A percentile compares a stretch with the other conserved stretches of the same genome.
Conservation (phyloP, 1,140 invertebrate genomes). For the Plutomurus gul region DNA sequence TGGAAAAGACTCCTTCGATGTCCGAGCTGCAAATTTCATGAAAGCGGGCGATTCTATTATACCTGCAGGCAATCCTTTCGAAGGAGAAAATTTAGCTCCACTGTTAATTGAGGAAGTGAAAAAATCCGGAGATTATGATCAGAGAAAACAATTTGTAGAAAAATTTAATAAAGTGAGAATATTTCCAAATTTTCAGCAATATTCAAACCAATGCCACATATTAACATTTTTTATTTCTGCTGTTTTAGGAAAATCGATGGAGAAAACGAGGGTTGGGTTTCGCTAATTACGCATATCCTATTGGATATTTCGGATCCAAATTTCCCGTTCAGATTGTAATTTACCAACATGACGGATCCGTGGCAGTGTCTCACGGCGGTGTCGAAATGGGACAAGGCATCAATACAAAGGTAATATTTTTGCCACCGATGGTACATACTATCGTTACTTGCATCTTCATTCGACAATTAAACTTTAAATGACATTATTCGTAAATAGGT, state of each 20-base stretch:
- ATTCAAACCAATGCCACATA: background rate
- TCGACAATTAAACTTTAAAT: slow-evolving; percentile 69
- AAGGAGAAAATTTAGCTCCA: slow-evolving; percentile 8
- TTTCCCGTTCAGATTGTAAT: slow-evolving; percentile 62
- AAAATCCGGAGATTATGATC: slow-evolving; percentile 38
- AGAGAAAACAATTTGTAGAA: slow-evolving; percentile 31
- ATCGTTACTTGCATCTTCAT: too few relatives aligned
- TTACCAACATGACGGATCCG: slow-evolving; percentile 70
- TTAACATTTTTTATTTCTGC: background rate
- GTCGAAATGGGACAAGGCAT: slow-evolving; percentile 74
- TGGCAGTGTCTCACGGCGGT: slow-evolving; percentile 73
- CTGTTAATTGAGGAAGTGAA: slow-evolving; percentile 5
- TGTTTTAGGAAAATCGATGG: slow-evolving; percentile 60
- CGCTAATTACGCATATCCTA: slow-evolving; percentile 57
- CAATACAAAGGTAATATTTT: slow-evolving; percentile 64
- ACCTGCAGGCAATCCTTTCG: background rate
- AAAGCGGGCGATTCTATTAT: slow-evolving; percentile 24
- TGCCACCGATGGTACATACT: too few relatives aligned
- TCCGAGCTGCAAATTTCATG: slow-evolving; percentile 58
- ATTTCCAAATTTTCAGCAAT: background rate
- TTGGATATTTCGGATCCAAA: slow-evolving; percentile 57
- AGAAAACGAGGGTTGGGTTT: slow-evolving; percentile 63
- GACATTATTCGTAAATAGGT: slow-evolving; percentile 71
- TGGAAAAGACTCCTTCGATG: slow-evolving; percentile 70
- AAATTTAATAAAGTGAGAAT: slow-evolving; percentile 13